Base-by-base conservation (phyloP, 1,140 invertebrate species). In the Calephelis virginiensis region DNA sequence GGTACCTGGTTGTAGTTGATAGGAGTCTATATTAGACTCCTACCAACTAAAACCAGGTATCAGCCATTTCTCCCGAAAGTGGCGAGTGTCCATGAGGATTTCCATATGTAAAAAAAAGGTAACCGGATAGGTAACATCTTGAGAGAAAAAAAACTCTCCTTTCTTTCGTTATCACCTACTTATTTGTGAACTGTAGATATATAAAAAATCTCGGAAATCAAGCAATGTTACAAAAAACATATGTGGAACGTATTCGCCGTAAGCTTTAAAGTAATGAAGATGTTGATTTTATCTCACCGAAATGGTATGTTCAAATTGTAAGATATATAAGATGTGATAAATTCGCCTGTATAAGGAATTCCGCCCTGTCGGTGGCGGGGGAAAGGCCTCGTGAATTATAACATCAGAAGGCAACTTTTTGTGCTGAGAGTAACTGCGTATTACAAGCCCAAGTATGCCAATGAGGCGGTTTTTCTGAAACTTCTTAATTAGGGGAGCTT, bases 361-460 rank as follows among this genome's bases (percentile, higher is more conserved):
- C 81, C 6, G 40, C 40, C 82, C 76, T 81, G 78, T 80, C 76
- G 75, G 70, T 76, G 72, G 76, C 80, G 69, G 60, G 53, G 69
- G 77, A 74, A 75, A 78, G 69, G 70, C 69, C 73, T 78, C 64
- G 80, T 83, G 82, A 86, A 86, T 89, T 85, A 86, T 83, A 80
- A 83, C 84, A 80, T 83, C 78, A 78, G 70, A 79, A 78, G 77
- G 76, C 70, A 75, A 82, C 73, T 86, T 89, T 86, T 86, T 82
- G 77, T 75, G 75, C 75, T 70, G 71, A 85, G 81, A 86, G 86
- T 86, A 89, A 85, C 81, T 83, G 81, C 78, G 80, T 86, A 81
- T 85, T 86, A 89, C 79, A 81, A 85, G 79, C 74, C 68, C 70
- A 80, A 87, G 85, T 84, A 84, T 85, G 81, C 79, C 81, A 81